A percentile compares a stretch with the other conserved stretches of the same genome.
These are phyloP conservation scores for Archivesica marissinica DNA, from an alignment of 1,140 invertebrate genomes.

Conservation along the genomic window DNA sequence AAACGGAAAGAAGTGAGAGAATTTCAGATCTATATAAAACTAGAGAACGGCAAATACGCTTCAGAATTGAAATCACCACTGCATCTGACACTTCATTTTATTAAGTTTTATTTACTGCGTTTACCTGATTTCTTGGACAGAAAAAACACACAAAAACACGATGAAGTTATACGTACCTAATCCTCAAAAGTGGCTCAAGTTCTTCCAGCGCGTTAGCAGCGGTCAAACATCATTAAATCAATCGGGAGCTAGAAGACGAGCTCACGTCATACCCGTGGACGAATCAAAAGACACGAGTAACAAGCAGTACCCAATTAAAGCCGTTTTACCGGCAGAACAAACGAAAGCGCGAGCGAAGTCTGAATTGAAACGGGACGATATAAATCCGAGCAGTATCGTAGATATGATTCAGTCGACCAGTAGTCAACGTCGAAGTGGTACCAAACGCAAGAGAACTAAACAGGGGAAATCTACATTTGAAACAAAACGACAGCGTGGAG, in stretches of 20 bases:
- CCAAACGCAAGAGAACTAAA: background rate
- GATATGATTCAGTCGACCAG: conserved; percentile 5
- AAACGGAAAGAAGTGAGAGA: conserved; percentile 12
- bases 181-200: conserved; percentile 46
- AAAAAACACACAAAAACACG: background rate
- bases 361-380: conserved; percentile 26
- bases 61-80: background rate
- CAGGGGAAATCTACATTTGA: background rate
- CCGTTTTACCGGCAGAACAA: conserved; percentile 59
- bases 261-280: conserved; percentile 36
- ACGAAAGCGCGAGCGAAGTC: conserved; percentile 49
- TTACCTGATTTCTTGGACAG: background rate
- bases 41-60: background rate
- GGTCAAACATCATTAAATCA: conserved; percentile 3
- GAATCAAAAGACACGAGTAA: background rate
- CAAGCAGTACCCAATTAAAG: conserved; percentile 15
- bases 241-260: background rate
- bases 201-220: conserved; percentile 32
- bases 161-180: conserved; percentile 47
- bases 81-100: conserved; percentile 26
- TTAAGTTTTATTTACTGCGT: conserved; percentile 6
- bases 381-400: background rate
- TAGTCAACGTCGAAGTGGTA: background rate
- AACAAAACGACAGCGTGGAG: background rate
- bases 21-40: conserved; percentile 35